phyloP scores from a whole-genome alignment of 2,113 vertebrate species.

The Prochilodus magdalenae region DNA sequence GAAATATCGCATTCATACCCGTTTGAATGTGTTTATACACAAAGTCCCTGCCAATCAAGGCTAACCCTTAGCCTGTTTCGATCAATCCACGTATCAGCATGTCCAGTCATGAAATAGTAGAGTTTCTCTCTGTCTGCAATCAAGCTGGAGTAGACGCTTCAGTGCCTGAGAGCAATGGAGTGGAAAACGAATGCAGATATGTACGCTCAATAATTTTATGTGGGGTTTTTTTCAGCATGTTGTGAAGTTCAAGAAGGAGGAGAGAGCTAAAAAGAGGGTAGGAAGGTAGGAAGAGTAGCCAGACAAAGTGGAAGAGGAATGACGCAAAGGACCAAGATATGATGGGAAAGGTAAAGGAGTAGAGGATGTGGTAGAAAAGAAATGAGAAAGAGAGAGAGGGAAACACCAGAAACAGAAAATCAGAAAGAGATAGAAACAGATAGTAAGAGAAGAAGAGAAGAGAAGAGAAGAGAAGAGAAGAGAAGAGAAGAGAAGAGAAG shows the following conservation, averaged over 20 bases:
- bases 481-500: neutral
- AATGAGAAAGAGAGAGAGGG: too few relatives aligned
- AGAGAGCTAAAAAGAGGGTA: neutral
- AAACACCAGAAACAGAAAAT: neutral
- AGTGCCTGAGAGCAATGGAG: slow-evolving; percentile 7
- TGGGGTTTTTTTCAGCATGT: slow-evolving; percentile 7
- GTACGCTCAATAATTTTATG: slow-evolving; percentile 3
- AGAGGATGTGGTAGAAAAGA: neutral
- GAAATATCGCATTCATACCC: slow-evolving; percentile 54
- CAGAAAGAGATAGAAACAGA: neutral
- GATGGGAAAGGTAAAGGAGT: neutral
- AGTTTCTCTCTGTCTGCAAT: neutral
- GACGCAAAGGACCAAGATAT: too few relatives aligned
- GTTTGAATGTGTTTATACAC: slow-evolving; percentile 59
- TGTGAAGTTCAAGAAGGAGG: neutral
- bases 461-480: neutral
- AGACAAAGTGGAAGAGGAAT: neutral
- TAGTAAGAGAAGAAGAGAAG: neutral
- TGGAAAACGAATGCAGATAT: slow-evolving; percentile 29
- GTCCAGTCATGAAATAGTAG: neutral
- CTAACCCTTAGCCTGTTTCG: slow-evolving; percentile 34
- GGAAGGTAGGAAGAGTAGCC: too few relatives aligned
- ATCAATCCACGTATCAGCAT: slow-evolving; percentile 33
- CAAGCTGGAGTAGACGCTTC: neutral
- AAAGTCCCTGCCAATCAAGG: slow-evolving; percentile 41